Evolutionary conservation across 2,113 vertebrate species (phyloP).

Genomic region (Nibea albiflora): DNA sequence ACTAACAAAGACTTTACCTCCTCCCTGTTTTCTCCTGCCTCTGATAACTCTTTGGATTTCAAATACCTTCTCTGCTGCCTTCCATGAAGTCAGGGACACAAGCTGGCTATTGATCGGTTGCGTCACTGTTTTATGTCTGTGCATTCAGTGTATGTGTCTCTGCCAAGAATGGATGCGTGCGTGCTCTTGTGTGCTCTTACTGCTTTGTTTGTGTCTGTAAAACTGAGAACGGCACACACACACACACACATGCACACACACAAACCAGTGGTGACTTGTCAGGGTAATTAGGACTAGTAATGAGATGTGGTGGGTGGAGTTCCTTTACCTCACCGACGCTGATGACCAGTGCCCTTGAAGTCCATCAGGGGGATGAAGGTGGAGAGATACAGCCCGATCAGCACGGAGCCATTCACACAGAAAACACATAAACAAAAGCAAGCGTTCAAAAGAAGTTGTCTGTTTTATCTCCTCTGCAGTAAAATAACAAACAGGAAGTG

Average conservation of each 20-base stretch:
- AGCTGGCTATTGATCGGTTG: constrained; percentile 68
- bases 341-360: constrained; percentile 77
- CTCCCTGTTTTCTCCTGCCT: constrained; percentile 44
- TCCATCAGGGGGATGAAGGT: constrained; percentile 58
- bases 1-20: constrained; percentile 61
- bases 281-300: constrained; percentile 79
- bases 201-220: constrained; percentile 65
- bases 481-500: constrained; percentile 2
- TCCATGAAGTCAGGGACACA: constrained; percentile 68
- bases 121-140: constrained; percentile 61
- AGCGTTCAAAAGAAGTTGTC: constrained; percentile 4
- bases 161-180: constrained; percentile 65
- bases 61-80: constrained; percentile 61
- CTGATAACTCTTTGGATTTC: constrained; percentile 67
- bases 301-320: constrained; percentile 74
- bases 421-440: constrained; percentile 3
- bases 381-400: constrained; percentile 48
- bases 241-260: constrained; percentile 34
- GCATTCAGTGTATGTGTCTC: constrained; percentile 70
- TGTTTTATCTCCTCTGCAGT: constrained; percentile 4
- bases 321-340: constrained; percentile 65
- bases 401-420: constrained; percentile 26
- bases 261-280: constrained; percentile 68
- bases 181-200: constrained; percentile 35
- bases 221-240: constrained; percentile 26